Evolutionary conservation across 2,888 invertebrate species (phyloP), one percentile per base, ranked within the genome.

Genomic region (Myopa tessellatipennis): DNA sequence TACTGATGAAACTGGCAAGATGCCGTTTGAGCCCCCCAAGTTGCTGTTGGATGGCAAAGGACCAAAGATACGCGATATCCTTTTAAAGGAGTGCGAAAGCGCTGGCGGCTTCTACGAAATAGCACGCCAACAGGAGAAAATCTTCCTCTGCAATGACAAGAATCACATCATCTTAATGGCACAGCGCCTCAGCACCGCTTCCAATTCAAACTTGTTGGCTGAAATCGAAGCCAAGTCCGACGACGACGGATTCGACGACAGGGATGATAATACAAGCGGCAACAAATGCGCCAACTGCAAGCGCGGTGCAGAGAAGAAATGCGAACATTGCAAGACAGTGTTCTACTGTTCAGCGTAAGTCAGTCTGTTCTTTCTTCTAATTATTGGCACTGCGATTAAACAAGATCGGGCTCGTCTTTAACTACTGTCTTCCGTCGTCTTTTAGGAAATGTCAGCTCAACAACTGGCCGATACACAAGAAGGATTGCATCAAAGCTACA

Each of bases 321-420:
- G 97, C 85, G 96, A 96, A 0, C 91, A 94, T 74, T 97, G 97
- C 88, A 95, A 94, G 89, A 91, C 91, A 1, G 93, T 93, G 82
- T 96, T 95, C 93, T 97, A 97, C 87, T 98, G 97, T 85, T 92
- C 94, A 81, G 93, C 95, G 95, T 95, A 88, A 79, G 85, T 67
- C 45, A 8, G 3, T 45, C 10, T 45, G 45, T 4, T 6, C 3
- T 45, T 45, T 3, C 10, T 8, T 8, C 45, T 8, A 45, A 45
- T 45, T 45, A 45, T 8, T 45, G 6, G 26, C 26, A 26, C 2
- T 26, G 1, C 26, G 26, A 26, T 26, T 26, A 26, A 26, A 26
- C 26, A 26, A 26, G 26, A 26, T 26, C 2, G 2, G 2, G 26
- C 1, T 26, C 26, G 26, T 26, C 26, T 26, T 26, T 26, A 26